Base-by-base conservation (phyloP, 2,797 vertebrate species). In the Danio kyathit region DNA sequence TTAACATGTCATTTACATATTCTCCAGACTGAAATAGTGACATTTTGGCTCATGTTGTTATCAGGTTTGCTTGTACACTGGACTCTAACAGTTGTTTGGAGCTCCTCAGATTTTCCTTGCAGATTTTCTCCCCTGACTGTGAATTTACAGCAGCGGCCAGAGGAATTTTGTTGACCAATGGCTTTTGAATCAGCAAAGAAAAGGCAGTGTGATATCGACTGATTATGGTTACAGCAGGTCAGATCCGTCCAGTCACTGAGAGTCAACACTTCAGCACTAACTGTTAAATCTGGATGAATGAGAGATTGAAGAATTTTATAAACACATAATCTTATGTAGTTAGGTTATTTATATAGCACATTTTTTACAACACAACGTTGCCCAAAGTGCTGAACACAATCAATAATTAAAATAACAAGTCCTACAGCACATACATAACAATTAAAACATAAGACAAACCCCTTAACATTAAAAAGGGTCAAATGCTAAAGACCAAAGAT, bases 1-100 rank as follows among this genome's bases (percentile, higher is more conserved):
- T 54, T 41, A 12, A 13, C 17, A 64, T 5, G 46, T 11, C 2
- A 54, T 44, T 76, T 83, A 83, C 84, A 2, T 52, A 19, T 59
- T 14, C 3, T 67, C 59, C 57, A 65, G 17, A 65, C 51, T 49
- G 4, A 13, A 29, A 59, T 9, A 1, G 52, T 49, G 63, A 7
- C 5, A 11, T 46, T 16, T 16, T 1, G 0, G 19, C 5, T 29
- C 7, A 0, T 5, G 2, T 5, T 3, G 41, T 3, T 7, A 11
- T 19, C 40, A 44, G 17, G 13, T 6, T 11, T 14, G 38, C 56
- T 11, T 43, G 4, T 4, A 56, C 83, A 85, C 10, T 1, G 6
- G 16, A 74, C 0, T 2, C 10, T 44, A 41, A 83, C 5, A 6
- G n/a, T 12, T 40, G 10, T 63, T 60, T 1, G 12, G 14, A 73